Base-by-base conservation (phyloP, 1,140 invertebrate species). In the Aphaenogaster ashmeadi region DNA sequence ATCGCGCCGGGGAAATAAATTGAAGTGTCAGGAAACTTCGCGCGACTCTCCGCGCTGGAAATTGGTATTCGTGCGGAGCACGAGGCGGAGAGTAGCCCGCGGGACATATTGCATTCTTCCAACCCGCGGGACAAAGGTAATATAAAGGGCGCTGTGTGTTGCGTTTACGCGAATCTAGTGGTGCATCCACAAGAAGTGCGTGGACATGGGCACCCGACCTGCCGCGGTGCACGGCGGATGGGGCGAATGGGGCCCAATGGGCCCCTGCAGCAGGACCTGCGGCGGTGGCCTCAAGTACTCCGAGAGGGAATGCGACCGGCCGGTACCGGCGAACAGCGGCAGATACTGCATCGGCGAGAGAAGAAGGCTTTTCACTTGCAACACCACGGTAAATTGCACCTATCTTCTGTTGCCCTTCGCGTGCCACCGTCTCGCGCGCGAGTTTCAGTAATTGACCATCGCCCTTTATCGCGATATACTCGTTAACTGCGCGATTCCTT, bases 211-310 rank as follows among this genome's bases (percentile, higher is more conserved):
- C 0, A 95, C 96, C 44, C 94, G 96, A 79, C 97, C 97, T 2
- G 92, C 95, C 58, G 96, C 97, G 38, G 96, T 97, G 47, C 95
- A 97, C 92, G 97, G 97, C 8, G 96, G 97, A 88, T 97, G 97
- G 97, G 96, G 97, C 13, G 92, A 95, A 27, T 97, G 96, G 97
- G 95, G 96, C 33, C 79, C 92, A 2, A 96, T 96, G 96, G 94
- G 95, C 7, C 85, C 93, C 3, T 98, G 97, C 91, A 96, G 96
- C 2, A 94, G 97, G 78, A 96, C 96, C 2, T 97, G 97, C 94
- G 97, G 97, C 7, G 97, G 96, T 44, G 97, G 97, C 0, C 93
- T 97, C 2, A 95, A 95, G 41, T 91, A 80, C 33, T 85, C 95
- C 1, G 94, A 95, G 86, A 92, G 96, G 58, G 94, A 95, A 79